These are phyloP conservation scores for Platysternon megacephalum DNA, from an alignment of 2,113 vertebrate species.

Conservation along the genomic window DNA sequence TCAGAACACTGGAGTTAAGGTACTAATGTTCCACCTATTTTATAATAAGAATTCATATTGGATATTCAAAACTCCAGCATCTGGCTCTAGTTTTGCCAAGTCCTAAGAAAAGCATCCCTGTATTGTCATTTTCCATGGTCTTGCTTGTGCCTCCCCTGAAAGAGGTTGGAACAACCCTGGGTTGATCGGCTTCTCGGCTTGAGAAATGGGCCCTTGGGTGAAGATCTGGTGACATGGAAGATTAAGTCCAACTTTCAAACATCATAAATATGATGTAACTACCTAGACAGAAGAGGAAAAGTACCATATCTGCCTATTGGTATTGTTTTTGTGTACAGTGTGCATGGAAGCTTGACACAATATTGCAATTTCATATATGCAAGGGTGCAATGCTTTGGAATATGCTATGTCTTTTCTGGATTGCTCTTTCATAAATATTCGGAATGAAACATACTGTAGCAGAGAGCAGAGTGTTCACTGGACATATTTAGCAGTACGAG, in stretches of 20 bases:
- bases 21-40: neutral
- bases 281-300: neutral
- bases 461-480: neutral
- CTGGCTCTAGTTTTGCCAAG: neutral
- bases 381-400: neutral
- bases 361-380: neutral
- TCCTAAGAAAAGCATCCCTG: neutral
- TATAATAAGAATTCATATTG: neutral
- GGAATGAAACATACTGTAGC: neutral
- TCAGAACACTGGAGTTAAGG: neutral
- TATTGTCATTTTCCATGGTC: neutral
- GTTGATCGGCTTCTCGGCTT: neutral
- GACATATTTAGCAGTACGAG: neutral
- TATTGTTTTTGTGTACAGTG: neutral
- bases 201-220: neutral
- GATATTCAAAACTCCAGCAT: neutral
- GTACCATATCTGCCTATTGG: neutral
- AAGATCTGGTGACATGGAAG: neutral
- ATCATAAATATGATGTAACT: neutral
- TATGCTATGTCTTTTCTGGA: neutral
- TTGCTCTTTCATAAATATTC: neutral
- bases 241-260: neutral
- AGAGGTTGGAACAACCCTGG: neutral
- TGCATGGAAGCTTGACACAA: neutral
- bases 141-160: neutral